These are phyloP conservation scores for Bursaphelenchus okinawaensis DNA, from an alignment of 2,888 invertebrate genomes.

Conservation along the genomic window DNA sequence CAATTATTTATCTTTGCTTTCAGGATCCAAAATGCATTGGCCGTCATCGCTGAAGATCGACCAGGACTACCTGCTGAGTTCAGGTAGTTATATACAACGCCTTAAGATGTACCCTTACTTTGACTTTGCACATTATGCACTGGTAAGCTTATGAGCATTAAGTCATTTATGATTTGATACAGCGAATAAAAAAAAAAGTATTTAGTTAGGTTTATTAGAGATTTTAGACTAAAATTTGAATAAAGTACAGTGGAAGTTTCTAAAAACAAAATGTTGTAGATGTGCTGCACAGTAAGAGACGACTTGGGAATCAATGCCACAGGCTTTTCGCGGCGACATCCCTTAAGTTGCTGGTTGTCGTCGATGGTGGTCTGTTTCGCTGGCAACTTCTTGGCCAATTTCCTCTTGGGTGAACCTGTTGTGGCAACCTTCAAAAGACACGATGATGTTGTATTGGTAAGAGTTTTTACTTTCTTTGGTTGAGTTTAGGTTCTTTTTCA, in stretches of 20 bases:
- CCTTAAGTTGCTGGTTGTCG: constrained; percentile 92
- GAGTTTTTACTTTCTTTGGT: neutral
- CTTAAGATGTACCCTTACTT: constrained; percentile 99
- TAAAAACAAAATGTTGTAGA: constrained; percentile 28
- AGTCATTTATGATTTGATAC: neutral
- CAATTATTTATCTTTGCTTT: too few species aligned
- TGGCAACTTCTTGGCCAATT: constrained; percentile 83
- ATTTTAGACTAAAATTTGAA: neutral
- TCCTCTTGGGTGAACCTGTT: constrained; percentile 88
- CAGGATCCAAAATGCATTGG: constrained; percentile 12
- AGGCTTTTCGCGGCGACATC: constrained; percentile 90
- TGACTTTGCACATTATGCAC: constrained; percentile 91
- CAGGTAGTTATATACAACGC: constrained; percentile 97
- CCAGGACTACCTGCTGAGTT: constrained; percentile 66
- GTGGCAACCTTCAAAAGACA: constrained; percentile 91
- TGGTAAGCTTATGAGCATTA: constrained; percentile 33
- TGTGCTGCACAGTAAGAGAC: constrained; percentile 48
- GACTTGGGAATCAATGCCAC: constrained; percentile 68
- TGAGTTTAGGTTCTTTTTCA: neutral
- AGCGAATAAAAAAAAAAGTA: too few species aligned
- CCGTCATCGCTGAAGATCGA: constrained; percentile 32
- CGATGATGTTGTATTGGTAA: constrained; percentile 77
- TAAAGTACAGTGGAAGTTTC: neutral
- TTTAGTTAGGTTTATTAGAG: too few species aligned
- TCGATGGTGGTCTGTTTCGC: constrained; percentile 96